Conservation (phyloP, 2,113 vertebrate genomes). For the Aviceda subcristata region DNA sequence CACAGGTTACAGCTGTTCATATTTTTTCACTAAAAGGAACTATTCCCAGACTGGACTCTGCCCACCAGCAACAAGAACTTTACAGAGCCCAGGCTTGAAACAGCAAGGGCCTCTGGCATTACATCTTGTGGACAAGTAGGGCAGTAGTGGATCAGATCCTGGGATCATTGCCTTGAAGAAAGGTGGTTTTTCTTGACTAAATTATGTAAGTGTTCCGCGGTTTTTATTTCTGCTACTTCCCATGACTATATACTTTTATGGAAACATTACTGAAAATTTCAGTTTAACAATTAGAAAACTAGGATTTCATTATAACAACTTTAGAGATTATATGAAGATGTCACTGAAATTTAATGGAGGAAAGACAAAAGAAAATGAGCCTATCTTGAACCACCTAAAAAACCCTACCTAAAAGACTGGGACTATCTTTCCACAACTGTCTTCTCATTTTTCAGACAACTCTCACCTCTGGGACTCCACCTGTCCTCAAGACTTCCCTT, state of each 20-base stretch:
- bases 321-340: not conserved
- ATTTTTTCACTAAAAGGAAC: not conserved
- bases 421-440: not conserved
- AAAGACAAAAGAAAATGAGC: not conserved
- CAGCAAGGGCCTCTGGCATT: not conserved
- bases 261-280: not conserved
- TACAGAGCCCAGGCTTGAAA: not conserved
- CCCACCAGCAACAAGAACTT: not conserved
- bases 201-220: not conserved
- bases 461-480: not conserved
- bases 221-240: not conserved
- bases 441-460: not conserved
- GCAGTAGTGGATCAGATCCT: not conserved
- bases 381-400: not conserved
- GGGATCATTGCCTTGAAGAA: not conserved
- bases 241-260: not conserved
- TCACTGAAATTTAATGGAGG: not conserved
- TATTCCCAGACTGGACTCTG: not conserved
- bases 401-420: not conserved
- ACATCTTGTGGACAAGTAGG: not conserved
- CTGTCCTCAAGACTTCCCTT: not conserved
- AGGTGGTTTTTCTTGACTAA: not conserved
- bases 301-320: not conserved
- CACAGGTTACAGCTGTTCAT: not conserved
- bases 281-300: not conserved